Conservation (phyloP, 1,140 invertebrate species). For the Lutraria rhynchaena region DNA sequence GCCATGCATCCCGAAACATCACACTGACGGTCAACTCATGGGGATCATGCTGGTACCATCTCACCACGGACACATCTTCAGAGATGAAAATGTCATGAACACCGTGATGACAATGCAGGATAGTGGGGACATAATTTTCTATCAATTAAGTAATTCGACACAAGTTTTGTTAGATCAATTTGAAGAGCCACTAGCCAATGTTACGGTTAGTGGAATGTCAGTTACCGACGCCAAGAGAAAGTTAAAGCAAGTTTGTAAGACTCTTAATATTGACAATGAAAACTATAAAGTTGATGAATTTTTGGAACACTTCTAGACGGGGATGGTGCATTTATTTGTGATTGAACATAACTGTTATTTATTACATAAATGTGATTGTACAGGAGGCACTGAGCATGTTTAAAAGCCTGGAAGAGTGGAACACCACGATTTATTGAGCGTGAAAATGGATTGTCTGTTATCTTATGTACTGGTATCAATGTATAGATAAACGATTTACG, state of each 20-base stretch:
- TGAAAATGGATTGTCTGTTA: too few species aligned
- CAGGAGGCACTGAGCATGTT: too few species aligned
- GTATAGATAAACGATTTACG: too few species aligned
- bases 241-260: slow-evolving; percentile 56
- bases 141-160: slow-evolving; percentile 53
- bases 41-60: slow-evolving; percentile 69
- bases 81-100: slow-evolving; percentile 1
- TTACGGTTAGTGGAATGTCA: slow-evolving; percentile 58
- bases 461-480: too few species aligned
- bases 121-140: slow-evolving; percentile 47
- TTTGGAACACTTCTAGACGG: slow-evolving; percentile 58
- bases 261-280: slow-evolving; percentile 46
- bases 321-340: too few species aligned
- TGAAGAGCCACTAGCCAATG: slow-evolving; percentile 64
- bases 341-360: too few species aligned
- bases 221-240: slow-evolving; percentile 37
- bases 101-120: slow-evolving; percentile 42
- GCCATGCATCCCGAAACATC: slow-evolving; percentile 52
- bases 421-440: too few species aligned
- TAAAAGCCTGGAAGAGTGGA: too few species aligned
- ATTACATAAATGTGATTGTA: too few species aligned
- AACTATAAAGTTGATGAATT: slow-evolving; percentile 59
- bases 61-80: slow-evolving; percentile 49
- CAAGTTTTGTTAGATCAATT: neutral
- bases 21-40: slow-evolving; percentile 43